phyloP scores from a whole-genome alignment of 2,888 invertebrate species.

The Liodrosophila aerea region DNA sequence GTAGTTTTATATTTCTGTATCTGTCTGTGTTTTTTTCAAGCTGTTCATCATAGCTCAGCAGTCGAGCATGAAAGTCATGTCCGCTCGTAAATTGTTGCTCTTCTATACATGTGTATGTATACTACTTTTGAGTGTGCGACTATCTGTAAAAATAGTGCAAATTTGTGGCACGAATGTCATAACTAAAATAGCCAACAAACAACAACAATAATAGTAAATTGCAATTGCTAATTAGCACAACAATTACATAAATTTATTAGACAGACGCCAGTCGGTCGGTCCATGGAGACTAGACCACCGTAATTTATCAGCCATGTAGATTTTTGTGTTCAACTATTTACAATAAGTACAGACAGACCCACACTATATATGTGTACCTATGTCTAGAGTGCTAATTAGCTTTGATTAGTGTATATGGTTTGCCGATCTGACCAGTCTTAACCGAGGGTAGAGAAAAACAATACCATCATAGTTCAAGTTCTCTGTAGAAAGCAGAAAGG shows the following conservation, averaged over 20 bases:
- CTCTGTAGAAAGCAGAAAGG: neutral
- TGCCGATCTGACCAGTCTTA: conserved; percentile 2
- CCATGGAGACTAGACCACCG: conserved; percentile 11
- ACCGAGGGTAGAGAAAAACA: neutral
- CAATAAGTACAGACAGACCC: conserved; percentile 16
- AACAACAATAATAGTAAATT: conserved; percentile 29
- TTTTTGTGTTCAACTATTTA: conserved; percentile 35
- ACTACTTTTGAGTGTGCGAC: conserved; percentile 18
- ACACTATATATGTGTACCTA: neutral
- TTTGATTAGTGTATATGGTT: conserved; percentile 55
- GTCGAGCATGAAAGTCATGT: conserved; percentile 75
- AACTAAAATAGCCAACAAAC: conserved; percentile 41
- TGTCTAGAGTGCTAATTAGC: conserved; percentile 56
- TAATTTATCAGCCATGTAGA: conserved; percentile 31
- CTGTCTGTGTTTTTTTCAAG: conserved; percentile 21
- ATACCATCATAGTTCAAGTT: no score
- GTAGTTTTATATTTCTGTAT: conserved; percentile 34
- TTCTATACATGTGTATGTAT: conserved; percentile 16
- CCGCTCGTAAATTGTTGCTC: conserved; percentile 66
- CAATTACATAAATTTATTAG: conserved; percentile 72
- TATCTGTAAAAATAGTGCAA: conserved; percentile 51
- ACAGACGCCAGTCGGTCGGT: conserved; percentile 55
- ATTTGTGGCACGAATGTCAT: conserved; percentile 67
- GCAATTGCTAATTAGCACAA: conserved; percentile 66
- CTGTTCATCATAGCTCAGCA: conserved; percentile 57